Percentiles rank a stretch among this genome's conserved stretches.
Evolutionary conservation across 2,797 vertebrate genomes (phyloP).

Genomic region (Gymnocypris eckloni): DNA sequence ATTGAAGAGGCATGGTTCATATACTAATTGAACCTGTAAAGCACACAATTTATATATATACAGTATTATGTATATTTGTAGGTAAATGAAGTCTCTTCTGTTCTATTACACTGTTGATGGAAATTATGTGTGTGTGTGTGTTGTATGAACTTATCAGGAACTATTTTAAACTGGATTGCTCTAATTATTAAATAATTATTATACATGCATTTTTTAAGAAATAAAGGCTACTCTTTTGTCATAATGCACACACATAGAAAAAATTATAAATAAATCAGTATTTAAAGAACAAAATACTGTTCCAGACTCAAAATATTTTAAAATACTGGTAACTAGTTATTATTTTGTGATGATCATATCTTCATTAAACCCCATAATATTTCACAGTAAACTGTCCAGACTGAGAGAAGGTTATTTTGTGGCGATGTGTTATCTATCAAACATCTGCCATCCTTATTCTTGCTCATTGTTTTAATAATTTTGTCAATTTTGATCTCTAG

Average conservation of each 20-base stretch:
- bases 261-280: background rate
- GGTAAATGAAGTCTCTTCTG: background rate
- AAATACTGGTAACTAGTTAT: no score
- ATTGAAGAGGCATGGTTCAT: background rate
- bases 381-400: background rate
- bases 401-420: background rate
- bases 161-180: background rate
- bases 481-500: background rate
- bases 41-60: background rate
- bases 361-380: no score
- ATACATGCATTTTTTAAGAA: background rate
- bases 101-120: background rate
- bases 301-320: no score
- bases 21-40: background rate
- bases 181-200: background rate
- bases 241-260: no score
- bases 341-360: no score
- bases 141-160: background rate
- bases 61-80: background rate
- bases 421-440: background rate
- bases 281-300: background rate
- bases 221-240: background rate
- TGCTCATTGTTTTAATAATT: background rate
- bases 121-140: background rate
- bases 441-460: background rate